Percentiles rank a stretch among this genome's conserved stretches.
Evolutionary conservation across 2,888 invertebrate species (phyloP).

Genomic region (Coenonympha arcania): DNA sequence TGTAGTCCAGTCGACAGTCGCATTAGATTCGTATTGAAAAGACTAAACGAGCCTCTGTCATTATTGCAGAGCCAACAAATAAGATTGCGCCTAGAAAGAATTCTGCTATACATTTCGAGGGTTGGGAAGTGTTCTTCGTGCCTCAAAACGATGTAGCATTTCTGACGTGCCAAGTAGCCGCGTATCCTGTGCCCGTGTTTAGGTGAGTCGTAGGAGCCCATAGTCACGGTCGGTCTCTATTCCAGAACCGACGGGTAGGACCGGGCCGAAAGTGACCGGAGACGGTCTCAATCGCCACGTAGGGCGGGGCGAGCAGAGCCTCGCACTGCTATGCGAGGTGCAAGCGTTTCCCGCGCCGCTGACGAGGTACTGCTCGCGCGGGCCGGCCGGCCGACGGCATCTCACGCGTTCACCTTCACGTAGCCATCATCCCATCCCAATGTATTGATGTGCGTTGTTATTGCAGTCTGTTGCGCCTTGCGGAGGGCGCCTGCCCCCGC

Average conservation of each 20-base stretch:
- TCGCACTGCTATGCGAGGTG: constrained; percentile 82
- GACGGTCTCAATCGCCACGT: constrained; percentile 75
- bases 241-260: constrained; percentile 82
- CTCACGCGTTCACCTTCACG: constrained; percentile 71
- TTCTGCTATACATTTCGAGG: constrained; percentile 74
- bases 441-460: constrained; percentile 70
- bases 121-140: constrained; percentile 77
- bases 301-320: constrained; percentile 59
- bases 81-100: constrained; percentile 77
- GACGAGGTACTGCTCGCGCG: constrained; percentile 78
- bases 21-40: background rate
- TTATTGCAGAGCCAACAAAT: constrained; percentile 71
- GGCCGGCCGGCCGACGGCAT: constrained; percentile 55
- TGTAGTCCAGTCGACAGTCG: background rate
- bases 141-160: constrained; percentile 68
- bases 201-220: constrained; percentile 74
- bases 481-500: constrained; percentile 59
- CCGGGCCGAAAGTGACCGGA: constrained; percentile 78
- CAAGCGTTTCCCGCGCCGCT: constrained; percentile 85
- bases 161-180: constrained; percentile 79
- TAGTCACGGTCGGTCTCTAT: constrained; percentile 49
- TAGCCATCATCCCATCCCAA: constrained; percentile 57
- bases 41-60: constrained; percentile 28
- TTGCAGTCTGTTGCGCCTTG: constrained; percentile 67
- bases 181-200: constrained; percentile 79